A percentile compares a stretch with the other conserved stretches of the same genome.
Evolutionary conservation across 1,140 invertebrate genomes (phyloP).

Genomic region (Hyles euphorbiae): DNA sequence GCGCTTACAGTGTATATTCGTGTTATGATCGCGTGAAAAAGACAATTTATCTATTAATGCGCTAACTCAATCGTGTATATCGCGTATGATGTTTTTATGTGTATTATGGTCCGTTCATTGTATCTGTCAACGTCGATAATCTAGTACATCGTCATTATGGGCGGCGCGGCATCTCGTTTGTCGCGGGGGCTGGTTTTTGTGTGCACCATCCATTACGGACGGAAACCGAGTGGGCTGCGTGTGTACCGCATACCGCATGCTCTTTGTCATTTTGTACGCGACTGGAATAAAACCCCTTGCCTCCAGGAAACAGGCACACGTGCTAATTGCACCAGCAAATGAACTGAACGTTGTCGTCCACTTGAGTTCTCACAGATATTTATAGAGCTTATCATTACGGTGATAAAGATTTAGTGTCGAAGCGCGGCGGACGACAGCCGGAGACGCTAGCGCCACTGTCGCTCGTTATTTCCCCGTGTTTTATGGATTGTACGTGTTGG

Average conservation of each 20-base stretch:
- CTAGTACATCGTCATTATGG: slow-evolving; percentile 30
- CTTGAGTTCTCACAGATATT: slow-evolving; percentile 27
- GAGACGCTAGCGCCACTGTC: no score
- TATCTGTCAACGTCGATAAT: slow-evolving; percentile 25
- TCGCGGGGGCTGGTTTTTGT: slow-evolving; percentile 46
- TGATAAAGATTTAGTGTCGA: slow-evolving; percentile 10
- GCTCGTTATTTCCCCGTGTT: no score
- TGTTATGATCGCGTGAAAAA: no score
- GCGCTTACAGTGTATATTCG: no score
- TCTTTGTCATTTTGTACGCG: slow-evolving; percentile 31
- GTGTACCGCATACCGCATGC: slow-evolving; percentile 12
- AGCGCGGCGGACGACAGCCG: neutral
- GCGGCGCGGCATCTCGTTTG: slow-evolving; percentile 31
- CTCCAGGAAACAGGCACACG: slow-evolving; percentile 38
- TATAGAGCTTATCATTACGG: slow-evolving; percentile 19
- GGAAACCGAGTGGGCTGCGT: slow-evolving; percentile 42
- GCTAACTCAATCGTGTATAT: no score
- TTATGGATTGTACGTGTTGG: no score
- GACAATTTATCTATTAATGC: no score
- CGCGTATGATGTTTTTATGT: slow-evolving; percentile 8
- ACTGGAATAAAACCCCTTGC: slow-evolving; percentile 40
- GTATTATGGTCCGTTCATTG: slow-evolving; percentile 28
- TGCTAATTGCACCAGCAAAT: slow-evolving; percentile 41
- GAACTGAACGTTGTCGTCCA: slow-evolving; percentile 11
- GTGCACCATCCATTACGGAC: slow-evolving; percentile 37